Base-by-base conservation (phyloP, 2,113 vertebrate genomes). In the Struthidea cinerea region DNA sequence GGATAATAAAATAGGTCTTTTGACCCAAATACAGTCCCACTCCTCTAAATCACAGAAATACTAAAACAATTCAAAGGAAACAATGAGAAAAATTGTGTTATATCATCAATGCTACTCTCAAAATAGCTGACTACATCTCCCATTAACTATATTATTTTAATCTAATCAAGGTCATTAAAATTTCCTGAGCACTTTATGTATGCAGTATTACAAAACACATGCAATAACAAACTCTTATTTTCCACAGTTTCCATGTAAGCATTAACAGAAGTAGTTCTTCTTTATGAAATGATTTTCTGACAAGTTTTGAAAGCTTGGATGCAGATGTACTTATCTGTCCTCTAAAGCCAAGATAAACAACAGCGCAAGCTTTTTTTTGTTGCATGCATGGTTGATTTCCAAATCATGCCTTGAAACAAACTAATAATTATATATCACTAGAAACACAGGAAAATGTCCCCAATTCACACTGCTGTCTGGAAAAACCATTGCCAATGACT, bases 271-370 rank as follows among this genome's bases (percentile, higher is more conserved):
- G 65, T 84, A 78, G 39, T 70, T 81, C 67, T 83, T 84, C n/a
- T 69, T 74, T 70, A 71, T 16, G 41, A 75, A 67, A 75, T 10
- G 2, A 56, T 49, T 93, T 96, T 87, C 71, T 93, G 71, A 87
- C 11, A 33, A 85, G 59, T 77, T 78, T 30, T 81, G 52, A 96
- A 97, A 77, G 35, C 68, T 68, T 6, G 4, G 49, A 93, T 57
- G 53, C 32, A 90, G 87, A 86, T 69, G 78, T 50, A 91, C 41
- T 95, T 94, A 91, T 69, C 41, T 68, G 21, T 73, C 41, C 59
- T 96, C 85, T 89, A 89, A 77, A 70, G n/a, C 44, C 82, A 69
- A 89, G 28, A 95, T 68, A 80, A 95, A 96, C 80, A 86, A 73
- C 28, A 93, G 49, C 21, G 10, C 9, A 78, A 87, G 32, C 32